These are phyloP conservation scores for Chironomus tepperi DNA, from an alignment of 1,140 invertebrate species.

Conservation along the genomic window DNA sequence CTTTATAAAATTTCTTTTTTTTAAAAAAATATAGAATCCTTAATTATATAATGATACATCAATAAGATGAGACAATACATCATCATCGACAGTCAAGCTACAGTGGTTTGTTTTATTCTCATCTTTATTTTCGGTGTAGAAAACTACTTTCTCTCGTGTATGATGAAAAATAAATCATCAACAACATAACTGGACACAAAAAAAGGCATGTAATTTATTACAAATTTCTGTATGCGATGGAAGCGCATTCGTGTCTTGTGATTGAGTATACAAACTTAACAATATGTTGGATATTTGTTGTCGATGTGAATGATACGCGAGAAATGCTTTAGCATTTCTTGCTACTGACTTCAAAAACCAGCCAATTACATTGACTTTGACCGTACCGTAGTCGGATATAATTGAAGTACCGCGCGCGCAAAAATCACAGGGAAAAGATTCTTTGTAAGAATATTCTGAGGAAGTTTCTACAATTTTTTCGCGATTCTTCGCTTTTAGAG, in stretches of 20 bases:
- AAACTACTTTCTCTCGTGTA: too few relatives aligned
- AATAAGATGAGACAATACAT: slow-evolving; percentile 15
- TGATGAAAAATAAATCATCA: too few relatives aligned
- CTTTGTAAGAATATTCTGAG: neutral
- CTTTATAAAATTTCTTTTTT: neutral
- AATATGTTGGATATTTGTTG: neutral
- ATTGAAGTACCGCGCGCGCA: slow-evolving; percentile 10
- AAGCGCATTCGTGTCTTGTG: slow-evolving; percentile 5
- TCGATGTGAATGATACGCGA: neutral
- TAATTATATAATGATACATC: slow-evolving; percentile 12
- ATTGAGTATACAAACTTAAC: neutral
- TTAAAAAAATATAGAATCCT: too few relatives aligned
- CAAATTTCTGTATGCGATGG: neutral
- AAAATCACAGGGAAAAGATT: neutral
- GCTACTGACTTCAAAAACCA: neutral
- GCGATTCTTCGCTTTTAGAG: neutral
- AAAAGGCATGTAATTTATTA: neutral
- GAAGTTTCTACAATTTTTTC: neutral
- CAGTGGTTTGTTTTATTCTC: too few relatives aligned
- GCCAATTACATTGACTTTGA: neutral
- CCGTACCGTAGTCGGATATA: neutral
- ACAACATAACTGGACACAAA: neutral
- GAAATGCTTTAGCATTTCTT: neutral
- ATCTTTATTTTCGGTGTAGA: too few relatives aligned
- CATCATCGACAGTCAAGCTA: neutral